Conservation (phyloP, 2,113 vertebrate genomes). For the Pterophyllum scalare region DNA sequence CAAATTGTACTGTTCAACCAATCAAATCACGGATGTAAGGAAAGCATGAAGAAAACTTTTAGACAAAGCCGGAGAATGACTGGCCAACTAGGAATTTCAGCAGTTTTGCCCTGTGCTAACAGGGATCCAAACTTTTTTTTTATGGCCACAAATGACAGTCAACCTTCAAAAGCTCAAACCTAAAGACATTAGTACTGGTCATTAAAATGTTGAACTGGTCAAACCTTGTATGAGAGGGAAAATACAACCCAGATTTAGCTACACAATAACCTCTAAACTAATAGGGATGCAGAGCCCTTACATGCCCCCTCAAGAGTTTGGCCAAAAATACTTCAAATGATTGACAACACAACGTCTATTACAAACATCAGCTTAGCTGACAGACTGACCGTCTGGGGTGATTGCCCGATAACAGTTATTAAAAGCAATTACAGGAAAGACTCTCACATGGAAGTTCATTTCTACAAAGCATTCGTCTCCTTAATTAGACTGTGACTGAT, state of each 20-base stretch:
- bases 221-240: not conserved
- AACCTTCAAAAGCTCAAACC: not conserved
- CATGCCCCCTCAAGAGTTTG: not conserved
- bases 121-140: not conserved
- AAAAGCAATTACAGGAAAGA: not conserved
- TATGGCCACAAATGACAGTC: not conserved
- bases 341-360: not conserved
- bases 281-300: conserved; percentile 34
- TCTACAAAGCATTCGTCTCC: not conserved
- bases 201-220: conserved; percentile 1
- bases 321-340: not conserved
- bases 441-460: not conserved
- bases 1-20: not conserved
- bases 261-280: conserved; percentile 5
- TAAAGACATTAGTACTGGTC: not conserved
- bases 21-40: not conserved
- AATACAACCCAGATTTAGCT: not conserved
- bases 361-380: not conserved
- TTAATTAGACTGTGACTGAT: conserved; percentile 16
- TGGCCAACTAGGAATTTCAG: not conserved
- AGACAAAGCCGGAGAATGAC: not conserved
- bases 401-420: not conserved
- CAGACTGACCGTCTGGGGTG: not conserved
- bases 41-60: not conserved
- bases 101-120: not conserved